A percentile compares a stretch with the other conserved stretches of the same genome.
These are phyloP conservation scores for Sandelia bainsii DNA, from an alignment of 2,797 vertebrate genomes.

Conservation along the genomic window DNA sequence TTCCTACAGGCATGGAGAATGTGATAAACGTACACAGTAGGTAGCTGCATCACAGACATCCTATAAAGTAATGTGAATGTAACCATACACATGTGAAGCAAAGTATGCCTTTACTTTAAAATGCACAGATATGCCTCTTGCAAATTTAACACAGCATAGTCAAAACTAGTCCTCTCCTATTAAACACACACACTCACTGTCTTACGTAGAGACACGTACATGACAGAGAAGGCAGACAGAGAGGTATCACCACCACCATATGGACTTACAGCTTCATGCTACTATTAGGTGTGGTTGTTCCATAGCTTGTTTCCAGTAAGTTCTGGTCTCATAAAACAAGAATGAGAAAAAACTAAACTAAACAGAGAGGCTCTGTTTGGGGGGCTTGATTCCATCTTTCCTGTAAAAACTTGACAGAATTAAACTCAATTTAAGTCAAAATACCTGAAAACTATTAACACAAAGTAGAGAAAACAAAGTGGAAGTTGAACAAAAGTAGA, in stretches of 20 bases:
- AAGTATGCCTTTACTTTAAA: constrained; percentile 26
- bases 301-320: constrained; percentile 67
- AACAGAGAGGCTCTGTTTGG: constrained; percentile 48
- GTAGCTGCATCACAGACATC: too few species aligned
- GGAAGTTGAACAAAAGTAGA: constrained; percentile 27
- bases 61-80: constrained; percentile 10
- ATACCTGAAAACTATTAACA: constrained; percentile 50
- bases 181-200: constrained; percentile 43
- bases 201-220: constrained; percentile 46
- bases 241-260: constrained; percentile 43
- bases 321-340: constrained; percentile 53
- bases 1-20: too few species aligned
- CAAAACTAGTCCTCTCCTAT: constrained; percentile 62
- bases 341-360: not conserved
- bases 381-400: constrained; percentile 41
- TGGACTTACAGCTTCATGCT: constrained; percentile 64
- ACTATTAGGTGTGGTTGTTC: constrained; percentile 62
- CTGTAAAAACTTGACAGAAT: constrained; percentile 18
- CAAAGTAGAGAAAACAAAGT: too few species aligned
- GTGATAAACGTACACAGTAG: too few species aligned
- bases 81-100: constrained; percentile 17
- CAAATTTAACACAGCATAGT: constrained; percentile 59
- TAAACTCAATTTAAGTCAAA: constrained; percentile 30
- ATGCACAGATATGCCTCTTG: constrained; percentile 14
- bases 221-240: constrained; percentile 47